These are phyloP conservation scores for Drosophila subobscura DNA, from an alignment of 1,140 invertebrate genomes.

Conservation along the genomic window DNA sequence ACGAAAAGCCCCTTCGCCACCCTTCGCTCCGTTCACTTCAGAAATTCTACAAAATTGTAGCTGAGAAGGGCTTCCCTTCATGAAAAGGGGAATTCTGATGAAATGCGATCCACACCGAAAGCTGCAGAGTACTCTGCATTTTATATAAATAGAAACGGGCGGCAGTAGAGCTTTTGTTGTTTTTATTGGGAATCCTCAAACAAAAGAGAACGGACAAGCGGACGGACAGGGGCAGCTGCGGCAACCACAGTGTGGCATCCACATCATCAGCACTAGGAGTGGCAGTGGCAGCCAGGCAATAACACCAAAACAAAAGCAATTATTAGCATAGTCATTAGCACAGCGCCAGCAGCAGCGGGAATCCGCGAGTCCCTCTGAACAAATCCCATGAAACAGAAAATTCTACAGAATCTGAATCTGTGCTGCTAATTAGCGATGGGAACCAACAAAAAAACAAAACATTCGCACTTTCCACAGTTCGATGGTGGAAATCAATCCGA, in stretches of 20 bases:
- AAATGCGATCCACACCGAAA: conserved; percentile 7
- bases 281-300: conserved; percentile 6
- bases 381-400: conserved; percentile 22
- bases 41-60: too few relatives aligned
- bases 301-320: conserved; percentile 57
- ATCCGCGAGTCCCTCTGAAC: conserved; percentile 21
- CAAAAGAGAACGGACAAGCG: neutral
- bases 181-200: conserved; percentile 42
- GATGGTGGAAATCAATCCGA: conserved; percentile 39
- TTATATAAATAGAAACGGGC: conserved; percentile 19
- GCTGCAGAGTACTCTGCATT: neutral
- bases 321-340: conserved; percentile 69
- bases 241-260: conserved; percentile 3
- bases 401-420: conserved; percentile 22
- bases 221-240: conserved; percentile 19
- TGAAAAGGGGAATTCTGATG: conserved; percentile 8
- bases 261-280: too few relatives aligned
- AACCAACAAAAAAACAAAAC: neutral
- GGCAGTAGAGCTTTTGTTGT: conserved; percentile 7
- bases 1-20: too few relatives aligned
- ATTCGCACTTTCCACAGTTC: conserved; percentile 8
- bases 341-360: conserved; percentile 3
- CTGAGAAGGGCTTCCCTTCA: neutral
- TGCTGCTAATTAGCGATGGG: conserved; percentile 58
- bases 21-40: too few relatives aligned